Evolutionary conservation across 2,797 vertebrate species (phyloP).

Genomic region (Harpagifer antarcticus): DNA sequence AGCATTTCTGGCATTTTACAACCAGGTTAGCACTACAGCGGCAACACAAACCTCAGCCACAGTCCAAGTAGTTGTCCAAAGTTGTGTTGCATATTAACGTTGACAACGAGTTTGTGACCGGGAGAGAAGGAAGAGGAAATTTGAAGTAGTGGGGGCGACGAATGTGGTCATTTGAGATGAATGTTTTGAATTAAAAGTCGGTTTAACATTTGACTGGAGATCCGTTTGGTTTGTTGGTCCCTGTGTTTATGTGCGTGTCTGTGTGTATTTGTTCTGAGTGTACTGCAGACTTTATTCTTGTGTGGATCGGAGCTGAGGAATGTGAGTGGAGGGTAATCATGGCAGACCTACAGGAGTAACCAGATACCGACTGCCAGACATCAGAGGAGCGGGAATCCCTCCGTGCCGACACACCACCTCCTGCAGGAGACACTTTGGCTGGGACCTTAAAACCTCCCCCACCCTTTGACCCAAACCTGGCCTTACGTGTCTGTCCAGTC

Average conservation of each 20-base stretch:
- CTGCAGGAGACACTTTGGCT: constrained; percentile 76
- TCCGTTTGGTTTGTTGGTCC: constrained; percentile 33
- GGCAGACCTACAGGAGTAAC: constrained; percentile 78
- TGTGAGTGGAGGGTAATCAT: constrained; percentile 80
- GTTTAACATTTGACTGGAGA: constrained; percentile 37
- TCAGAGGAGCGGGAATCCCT: constrained; percentile 78
- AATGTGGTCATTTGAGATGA: constrained; percentile 43
- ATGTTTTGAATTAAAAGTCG: constrained; percentile 43
- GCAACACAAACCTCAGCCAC: constrained; percentile 55
- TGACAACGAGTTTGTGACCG: not conserved
- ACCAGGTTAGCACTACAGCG: constrained; percentile 68
- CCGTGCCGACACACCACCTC: constrained; percentile 61
- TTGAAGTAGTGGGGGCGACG: not conserved
- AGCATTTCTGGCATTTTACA: constrained; percentile 79
- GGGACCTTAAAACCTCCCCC: constrained; percentile 36
- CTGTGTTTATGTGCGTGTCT: constrained; percentile 37
- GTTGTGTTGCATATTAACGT: not conserved
- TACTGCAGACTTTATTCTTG: constrained; percentile 77
- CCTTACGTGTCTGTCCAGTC: constrained; percentile 28
- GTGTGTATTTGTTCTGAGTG: constrained; percentile 33
- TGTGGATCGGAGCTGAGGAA: constrained; percentile 81
- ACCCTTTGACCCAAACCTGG: constrained; percentile 46
- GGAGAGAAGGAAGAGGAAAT: not conserved
- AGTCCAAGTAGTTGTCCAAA: constrained; percentile 16
- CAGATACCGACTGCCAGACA: constrained; percentile 77